Conservation (phyloP, 2,113 vertebrate species). For the Pimephales promelas region DNA sequence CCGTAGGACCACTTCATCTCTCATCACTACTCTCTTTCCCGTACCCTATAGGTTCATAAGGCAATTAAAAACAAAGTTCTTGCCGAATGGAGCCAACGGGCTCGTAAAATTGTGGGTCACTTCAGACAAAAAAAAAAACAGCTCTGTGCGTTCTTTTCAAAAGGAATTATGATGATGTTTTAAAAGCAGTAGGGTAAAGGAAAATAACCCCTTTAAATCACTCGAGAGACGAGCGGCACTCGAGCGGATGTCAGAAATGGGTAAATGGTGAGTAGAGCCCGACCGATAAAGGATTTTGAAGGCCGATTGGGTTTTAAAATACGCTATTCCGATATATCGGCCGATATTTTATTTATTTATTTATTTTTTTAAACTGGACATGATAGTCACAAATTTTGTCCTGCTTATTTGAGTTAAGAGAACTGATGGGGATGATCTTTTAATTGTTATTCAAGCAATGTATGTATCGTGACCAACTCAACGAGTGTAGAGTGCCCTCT, state of each 20-base stretch:
- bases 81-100: constrained; percentile 9
- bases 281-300: too few relatives aligned
- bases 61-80: constrained; percentile 43
- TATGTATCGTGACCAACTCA: too few relatives aligned
- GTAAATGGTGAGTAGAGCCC: constrained; percentile 50
- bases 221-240: constrained; percentile 40
- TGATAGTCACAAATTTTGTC: too few relatives aligned
- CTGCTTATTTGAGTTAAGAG: too few relatives aligned
- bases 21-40: constrained; percentile 10
- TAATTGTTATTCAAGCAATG: too few relatives aligned
- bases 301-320: too few relatives aligned
- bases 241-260: constrained; percentile 3
- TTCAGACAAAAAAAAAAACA: constrained; percentile 7
- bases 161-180: constrained; percentile 32
- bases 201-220: constrained; percentile 28
- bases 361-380: too few relatives aligned
- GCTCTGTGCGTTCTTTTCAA: constrained; percentile 9
- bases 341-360: too few relatives aligned
- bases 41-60: constrained; percentile 11
- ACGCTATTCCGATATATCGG: too few relatives aligned
- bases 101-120: constrained; percentile 18
- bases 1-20: neutral
- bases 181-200: neutral
- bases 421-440: too few relatives aligned
- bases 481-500: too few relatives aligned